Evolutionary conservation across 2,888 invertebrate species (phyloP).

Genomic region (Leptinotarsa peninsularis): DNA sequence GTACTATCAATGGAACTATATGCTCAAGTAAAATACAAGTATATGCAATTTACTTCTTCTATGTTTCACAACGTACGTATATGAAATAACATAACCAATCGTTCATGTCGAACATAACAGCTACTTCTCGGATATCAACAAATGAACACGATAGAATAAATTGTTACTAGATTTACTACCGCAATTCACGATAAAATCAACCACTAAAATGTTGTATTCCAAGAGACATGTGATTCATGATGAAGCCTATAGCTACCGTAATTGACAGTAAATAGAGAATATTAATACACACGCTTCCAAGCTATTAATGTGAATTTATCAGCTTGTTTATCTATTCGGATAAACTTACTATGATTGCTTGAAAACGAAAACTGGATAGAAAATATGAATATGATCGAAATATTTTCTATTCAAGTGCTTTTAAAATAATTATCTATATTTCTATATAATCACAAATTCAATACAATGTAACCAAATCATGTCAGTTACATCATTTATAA

Average conservation of each 20-base stretch:
- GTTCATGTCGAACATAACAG: not conserved
- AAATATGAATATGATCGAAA: not conserved
- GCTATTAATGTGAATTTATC: conserved; percentile 4
- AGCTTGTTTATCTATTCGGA: conserved; percentile 10
- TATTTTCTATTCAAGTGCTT: not conserved
- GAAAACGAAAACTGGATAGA: conserved; percentile 5
- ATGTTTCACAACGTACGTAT: too few species aligned
- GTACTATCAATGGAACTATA: too few species aligned
- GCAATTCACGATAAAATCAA: conserved; percentile 8
- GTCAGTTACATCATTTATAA: too few species aligned
- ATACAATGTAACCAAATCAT: too few species aligned
- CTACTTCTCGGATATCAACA: conserved; percentile 7
- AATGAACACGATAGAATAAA: conserved; percentile 1
- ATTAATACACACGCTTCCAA: conserved; percentile 15
- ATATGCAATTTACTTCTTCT: too few species aligned
- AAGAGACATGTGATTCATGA: conserved; percentile 15
- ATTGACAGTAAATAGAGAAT: conserved; percentile 20
- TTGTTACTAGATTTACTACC: conserved; percentile 9
- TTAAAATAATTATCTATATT: not conserved
- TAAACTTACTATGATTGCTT: conserved; percentile 5
- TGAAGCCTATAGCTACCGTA: conserved; percentile 4
- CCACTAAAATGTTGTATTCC: conserved; percentile 12
- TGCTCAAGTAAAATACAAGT: too few species aligned
- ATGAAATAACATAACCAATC: not conserved
- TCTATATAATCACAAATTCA: too few species aligned